Evolutionary conservation across 2,888 invertebrate species (phyloP).

Genomic region (Yponomeuta sedellus): DNA sequence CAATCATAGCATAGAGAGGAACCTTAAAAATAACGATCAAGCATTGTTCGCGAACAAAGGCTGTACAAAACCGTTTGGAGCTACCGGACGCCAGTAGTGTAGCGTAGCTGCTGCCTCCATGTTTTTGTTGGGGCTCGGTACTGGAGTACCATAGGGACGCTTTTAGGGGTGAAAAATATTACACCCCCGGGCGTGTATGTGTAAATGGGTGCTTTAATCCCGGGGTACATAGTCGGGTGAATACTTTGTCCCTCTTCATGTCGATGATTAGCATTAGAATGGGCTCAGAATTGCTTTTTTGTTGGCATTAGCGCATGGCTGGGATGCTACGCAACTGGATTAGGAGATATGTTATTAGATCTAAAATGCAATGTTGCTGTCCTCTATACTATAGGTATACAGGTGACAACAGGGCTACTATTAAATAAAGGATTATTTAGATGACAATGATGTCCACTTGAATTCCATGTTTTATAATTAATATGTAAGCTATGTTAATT

Average conservation of each 20-base stretch:
- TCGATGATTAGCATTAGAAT: slow-evolving; percentile 9
- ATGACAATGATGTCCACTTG: too few relatives aligned
- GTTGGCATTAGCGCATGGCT: not conserved
- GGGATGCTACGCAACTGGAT: not conserved
- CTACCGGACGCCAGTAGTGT: slow-evolving; percentile 14
- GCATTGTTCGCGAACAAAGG: slow-evolving; percentile 56
- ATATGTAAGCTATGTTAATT: too few relatives aligned
- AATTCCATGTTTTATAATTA: too few relatives aligned
- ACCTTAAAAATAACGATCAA: slow-evolving; percentile 39
- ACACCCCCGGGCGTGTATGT: slow-evolving; percentile 64
- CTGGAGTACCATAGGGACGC: not conserved
- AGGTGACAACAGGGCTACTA: too few relatives aligned
- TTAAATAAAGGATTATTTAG: too few relatives aligned
- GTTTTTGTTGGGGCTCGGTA: slow-evolving; percentile 43
- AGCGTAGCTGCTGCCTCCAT: slow-evolving; percentile 27
- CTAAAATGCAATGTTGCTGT: not conserved
- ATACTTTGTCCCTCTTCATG: slow-evolving; percentile 3
- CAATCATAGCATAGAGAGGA: not conserved
- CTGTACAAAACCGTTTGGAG: slow-evolving; percentile 12
- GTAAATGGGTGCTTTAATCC: slow-evolving; percentile 29
- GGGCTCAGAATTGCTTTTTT: slow-evolving; percentile 4
- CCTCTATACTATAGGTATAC: too few relatives aligned
- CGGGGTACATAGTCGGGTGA: slow-evolving; percentile 10
- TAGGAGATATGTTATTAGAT: not conserved
- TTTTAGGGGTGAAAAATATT: slow-evolving; percentile 67